Evolutionary conservation across 1,140 invertebrate species (phyloP).

Genomic region (Pinna nobilis): DNA sequence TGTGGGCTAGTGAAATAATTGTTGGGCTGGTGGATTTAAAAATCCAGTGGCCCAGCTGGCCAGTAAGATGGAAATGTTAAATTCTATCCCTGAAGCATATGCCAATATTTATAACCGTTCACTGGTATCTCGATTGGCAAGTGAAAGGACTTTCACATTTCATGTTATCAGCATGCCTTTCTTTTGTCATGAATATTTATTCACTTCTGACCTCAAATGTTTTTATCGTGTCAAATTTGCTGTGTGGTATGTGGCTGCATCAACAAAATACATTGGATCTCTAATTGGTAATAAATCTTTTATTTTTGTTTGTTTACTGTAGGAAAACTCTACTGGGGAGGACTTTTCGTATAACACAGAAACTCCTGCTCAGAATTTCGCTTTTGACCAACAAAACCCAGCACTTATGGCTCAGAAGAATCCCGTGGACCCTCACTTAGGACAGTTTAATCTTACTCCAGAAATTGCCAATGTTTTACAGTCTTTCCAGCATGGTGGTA

Average conservation of each 20-base stretch:
- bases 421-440: background rate
- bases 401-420: background rate
- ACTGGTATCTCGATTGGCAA: too few species aligned
- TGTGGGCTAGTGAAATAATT: too few species aligned
- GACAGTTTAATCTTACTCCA: slow-evolving; percentile 51
- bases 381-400: background rate
- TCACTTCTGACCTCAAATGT: too few species aligned
- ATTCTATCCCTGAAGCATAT: too few species aligned
- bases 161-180: too few species aligned
- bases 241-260: background rate
- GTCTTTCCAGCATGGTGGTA: slow-evolving; percentile 52
- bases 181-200: too few species aligned
- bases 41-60: too few species aligned
- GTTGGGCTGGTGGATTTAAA: too few species aligned
- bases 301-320: slow-evolving; percentile 29
- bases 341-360: slow-evolving; percentile 57
- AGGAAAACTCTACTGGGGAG: slow-evolving; percentile 56
- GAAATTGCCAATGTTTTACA: slow-evolving; percentile 60
- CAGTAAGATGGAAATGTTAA: too few species aligned
- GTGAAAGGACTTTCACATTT: too few species aligned
- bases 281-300: background rate
- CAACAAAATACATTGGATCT: background rate
- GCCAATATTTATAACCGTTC: too few species aligned
- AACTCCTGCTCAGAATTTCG: background rate
- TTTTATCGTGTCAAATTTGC: background rate